These are phyloP conservation scores for Netelia virgata DNA, from an alignment of 2,888 invertebrate species.

Conservation along the genomic window DNA sequence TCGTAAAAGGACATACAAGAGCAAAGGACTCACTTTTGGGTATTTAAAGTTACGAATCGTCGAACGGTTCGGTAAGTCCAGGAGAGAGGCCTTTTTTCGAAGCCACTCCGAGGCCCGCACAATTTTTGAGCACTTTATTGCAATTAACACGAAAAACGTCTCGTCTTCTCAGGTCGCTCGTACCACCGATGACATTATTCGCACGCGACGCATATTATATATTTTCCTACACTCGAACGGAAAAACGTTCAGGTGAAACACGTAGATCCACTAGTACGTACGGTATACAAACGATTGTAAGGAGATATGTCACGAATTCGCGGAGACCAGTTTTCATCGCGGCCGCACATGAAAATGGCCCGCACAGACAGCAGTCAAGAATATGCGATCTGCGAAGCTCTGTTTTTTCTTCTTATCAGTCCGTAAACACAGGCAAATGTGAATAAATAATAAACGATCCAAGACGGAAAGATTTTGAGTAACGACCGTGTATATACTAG, in stretches of 20 bases:
- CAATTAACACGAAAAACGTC: neutral
- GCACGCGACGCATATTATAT: slow-evolving; percentile 61
- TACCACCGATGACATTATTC: slow-evolving; percentile 56
- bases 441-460: slow-evolving; percentile 33
- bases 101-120: neutral
- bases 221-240: slow-evolving; percentile 56
- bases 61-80: neutral
- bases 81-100: neutral
- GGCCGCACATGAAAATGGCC: slow-evolving; percentile 73
- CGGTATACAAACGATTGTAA: slow-evolving; percentile 70
- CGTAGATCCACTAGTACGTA: slow-evolving; percentile 60
- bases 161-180: slow-evolving; percentile 61
- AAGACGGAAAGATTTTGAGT: slow-evolving; percentile 21
- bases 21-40: neutral
- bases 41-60: neutral
- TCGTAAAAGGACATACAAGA: neutral
- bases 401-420: neutral
- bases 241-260: slow-evolving; percentile 52
- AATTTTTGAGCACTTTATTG: neutral
- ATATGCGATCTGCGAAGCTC: slow-evolving; percentile 7
- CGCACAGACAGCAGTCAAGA: slow-evolving; percentile 50
- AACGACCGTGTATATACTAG: neutral
- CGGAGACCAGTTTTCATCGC: slow-evolving; percentile 77
- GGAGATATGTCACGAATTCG: slow-evolving; percentile 66
- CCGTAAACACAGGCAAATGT: neutral